Evolutionary conservation across 1,140 invertebrate genomes (phyloP), one percentile per base, ranked within the genome.

Genomic region (Drosophila arizonae): DNA sequence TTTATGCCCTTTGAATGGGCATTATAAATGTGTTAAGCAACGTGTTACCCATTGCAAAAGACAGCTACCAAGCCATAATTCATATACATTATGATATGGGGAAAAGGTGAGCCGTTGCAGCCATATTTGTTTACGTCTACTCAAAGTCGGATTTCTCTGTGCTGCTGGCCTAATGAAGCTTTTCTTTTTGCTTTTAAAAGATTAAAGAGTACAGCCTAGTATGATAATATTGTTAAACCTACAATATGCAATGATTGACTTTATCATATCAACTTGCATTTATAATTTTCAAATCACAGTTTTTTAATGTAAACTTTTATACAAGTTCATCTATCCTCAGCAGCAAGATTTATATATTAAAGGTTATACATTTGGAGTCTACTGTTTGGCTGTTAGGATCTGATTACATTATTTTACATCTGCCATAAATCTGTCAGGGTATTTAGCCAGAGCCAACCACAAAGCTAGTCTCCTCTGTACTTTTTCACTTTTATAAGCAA

Each of bases 401-500:
- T 26, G 24, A 50, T 50, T 24, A 50, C 9, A 5, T 13, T 50
- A 50, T 26, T 26, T 50, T 24, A 52, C 28, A 30, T 33, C 13
- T 15, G 50, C 50, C 26, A 52, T 54, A 33, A 17, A 54, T 43
- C 24, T 28, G 56, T 15, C 17, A 48, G 57, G 11, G 57, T 60
- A 60, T 60, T 46, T 17, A 6, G 11, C 3, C 8, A 10, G 11
- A 21, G 24, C 10, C 3, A 24, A 3, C 11, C 13, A 9, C 61
- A 78, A 50, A 65, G 45, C 43, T 48, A 33, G 21, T 3, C 9
- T 15, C 0, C 6, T 43, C 8, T 15, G 11, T n/a, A 11, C 13
- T 9, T 54, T 17, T 5, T 51, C 10, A n/a, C 46, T 39, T 62
- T 30, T 50, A 41, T 33, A 46, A 39, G 54, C 62, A 58, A 57